phyloP scores from a whole-genome alignment of 1,140 invertebrate genomes.

The Heliconius eleuchia region DNA sequence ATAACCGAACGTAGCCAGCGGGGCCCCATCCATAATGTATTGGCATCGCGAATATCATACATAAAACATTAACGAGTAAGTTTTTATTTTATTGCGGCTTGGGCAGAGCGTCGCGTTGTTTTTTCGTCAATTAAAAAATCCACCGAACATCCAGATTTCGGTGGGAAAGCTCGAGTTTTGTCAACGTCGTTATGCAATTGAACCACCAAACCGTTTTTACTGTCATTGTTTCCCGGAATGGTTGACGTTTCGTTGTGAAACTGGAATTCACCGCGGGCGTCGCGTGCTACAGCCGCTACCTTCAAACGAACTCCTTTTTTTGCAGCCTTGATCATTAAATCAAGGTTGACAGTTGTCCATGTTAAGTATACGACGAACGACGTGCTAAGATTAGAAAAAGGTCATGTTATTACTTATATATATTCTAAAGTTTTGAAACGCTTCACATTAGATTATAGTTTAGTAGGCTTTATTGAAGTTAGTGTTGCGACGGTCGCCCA shows the following conservation, averaged over 20 bases:
- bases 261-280: slow-evolving; percentile 53
- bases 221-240: slow-evolving; percentile 53
- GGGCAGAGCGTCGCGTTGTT: slow-evolving; percentile 55
- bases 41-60: slow-evolving; percentile 64
- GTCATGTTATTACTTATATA: slow-evolving; percentile 2
- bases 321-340: slow-evolving; percentile 49
- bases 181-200: slow-evolving; percentile 56
- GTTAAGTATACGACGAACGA: slow-evolving; percentile 21
- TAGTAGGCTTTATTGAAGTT: slow-evolving; percentile 39
- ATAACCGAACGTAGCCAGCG: slow-evolving; percentile 69
- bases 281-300: slow-evolving; percentile 44
- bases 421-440: slow-evolving; percentile 4
- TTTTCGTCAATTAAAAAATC: slow-evolving; percentile 74
- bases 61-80: slow-evolving; percentile 77
- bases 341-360: slow-evolving; percentile 42
- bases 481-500: slow-evolving; percentile 70
- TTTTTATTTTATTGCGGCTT: slow-evolving; percentile 77
- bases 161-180: slow-evolving; percentile 69
- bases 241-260: slow-evolving; percentile 56
- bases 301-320: slow-evolving; percentile 45
- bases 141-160: slow-evolving; percentile 64
- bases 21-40: slow-evolving; percentile 77
- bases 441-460: slow-evolving; percentile 8
- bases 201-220: slow-evolving; percentile 59
- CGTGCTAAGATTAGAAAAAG: slow-evolving; percentile 22